Conservation (phyloP, 2,113 vertebrate genomes). For the Indri indri region DNA sequence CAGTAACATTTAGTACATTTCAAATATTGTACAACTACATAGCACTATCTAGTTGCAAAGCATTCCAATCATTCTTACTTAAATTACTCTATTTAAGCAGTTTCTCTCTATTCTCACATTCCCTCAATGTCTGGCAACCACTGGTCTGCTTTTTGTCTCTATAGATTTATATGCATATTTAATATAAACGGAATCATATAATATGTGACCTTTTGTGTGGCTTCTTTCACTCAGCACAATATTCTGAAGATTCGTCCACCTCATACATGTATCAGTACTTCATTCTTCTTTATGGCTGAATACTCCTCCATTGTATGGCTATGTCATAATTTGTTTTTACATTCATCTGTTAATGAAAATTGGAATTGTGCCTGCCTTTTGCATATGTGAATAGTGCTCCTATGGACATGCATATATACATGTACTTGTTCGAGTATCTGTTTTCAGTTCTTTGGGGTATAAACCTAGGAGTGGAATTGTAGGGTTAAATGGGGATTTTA, state of each 20-base stretch:
- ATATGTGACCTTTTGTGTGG: background rate
- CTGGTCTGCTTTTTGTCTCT: background rate
- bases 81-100: background rate
- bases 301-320: background rate
- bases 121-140: background rate
- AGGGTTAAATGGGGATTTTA: background rate
- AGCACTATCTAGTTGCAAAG: background rate
- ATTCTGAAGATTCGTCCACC: background rate
- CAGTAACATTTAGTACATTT: background rate
- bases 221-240: background rate
- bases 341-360: background rate
- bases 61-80: background rate
- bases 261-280: background rate
- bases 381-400: background rate
- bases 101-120: background rate
- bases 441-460: background rate
- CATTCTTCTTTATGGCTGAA: background rate
- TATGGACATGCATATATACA: background rate
- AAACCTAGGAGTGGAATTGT: background rate
- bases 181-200: background rate
- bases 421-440: background rate
- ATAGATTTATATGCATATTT: background rate
- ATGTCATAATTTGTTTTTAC: background rate
- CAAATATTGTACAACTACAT: background rate
- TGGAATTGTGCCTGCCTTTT: background rate